Base-by-base conservation (phyloP, 1,140 invertebrate genomes). In the Diploscapter pachys region DNA sequence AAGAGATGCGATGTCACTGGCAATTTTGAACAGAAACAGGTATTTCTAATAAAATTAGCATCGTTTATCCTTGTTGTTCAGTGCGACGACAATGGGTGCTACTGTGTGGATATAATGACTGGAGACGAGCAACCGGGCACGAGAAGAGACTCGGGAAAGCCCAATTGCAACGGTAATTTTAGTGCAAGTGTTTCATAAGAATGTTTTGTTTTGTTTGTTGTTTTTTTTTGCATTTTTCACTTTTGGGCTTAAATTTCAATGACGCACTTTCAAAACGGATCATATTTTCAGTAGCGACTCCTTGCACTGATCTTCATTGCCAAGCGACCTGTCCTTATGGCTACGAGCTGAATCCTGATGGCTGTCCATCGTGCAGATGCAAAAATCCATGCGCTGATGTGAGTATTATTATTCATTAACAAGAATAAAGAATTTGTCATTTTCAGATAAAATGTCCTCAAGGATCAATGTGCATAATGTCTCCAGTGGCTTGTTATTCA, bases 311-410 rank as follows among this genome's bases (percentile, higher is more conserved):
- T 11, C 52, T 78, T 4, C 61, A 69, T 59, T 81, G 80, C 59
- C 56, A 67, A 63, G 49, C 56, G 4, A 53, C 54, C 6, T 82
- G 81, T 63, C 63, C 68, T 48, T 74, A 81, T 63, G 81, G 81
- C n/a, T 80, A 64, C 65, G 63, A 81, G 56, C 55, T 62, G 54
- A 77, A 82, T 55, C n/a, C 67, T 49, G 70, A 81, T 13, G 82
- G 82, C 9, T 82, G 81, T 77, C 73, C 77, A 48, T 79, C 78
- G 11, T 82, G 81, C 72, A 71, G 76, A 57, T 82, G 81, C 61
- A 53, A 66, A 13, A 82, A 83, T 75, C 80, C 82, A 50, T 82
- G 81, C 64, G 31, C 52, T n/a, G 76, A 82, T 11, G 65, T 82
- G 11, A 76, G 31, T 11, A 59, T 31, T 31, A 11, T 11, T 31